These are phyloP conservation scores for Myanophis thanlyinensis DNA, from an alignment of 2,113 vertebrate species.

Conservation along the genomic window DNA sequence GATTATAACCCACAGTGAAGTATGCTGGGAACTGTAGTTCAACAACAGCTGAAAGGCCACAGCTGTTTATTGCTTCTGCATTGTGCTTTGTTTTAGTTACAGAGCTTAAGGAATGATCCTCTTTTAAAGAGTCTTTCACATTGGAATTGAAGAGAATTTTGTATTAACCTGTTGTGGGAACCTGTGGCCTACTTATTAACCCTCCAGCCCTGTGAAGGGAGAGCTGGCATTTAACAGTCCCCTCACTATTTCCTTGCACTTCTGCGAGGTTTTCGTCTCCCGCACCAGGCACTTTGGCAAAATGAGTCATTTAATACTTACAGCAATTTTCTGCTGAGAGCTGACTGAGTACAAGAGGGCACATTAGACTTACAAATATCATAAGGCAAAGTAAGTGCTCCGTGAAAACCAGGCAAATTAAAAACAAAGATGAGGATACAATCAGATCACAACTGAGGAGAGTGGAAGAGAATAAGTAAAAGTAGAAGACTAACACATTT, in stretches of 20 bases:
- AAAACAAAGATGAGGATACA: slow-evolving; percentile 1
- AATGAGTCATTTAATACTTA: slow-evolving; percentile 41
- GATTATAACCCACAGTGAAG: not conserved
- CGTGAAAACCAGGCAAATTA: slow-evolving; percentile 32
- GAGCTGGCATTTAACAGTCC: not conserved
- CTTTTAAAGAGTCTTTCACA: not conserved
- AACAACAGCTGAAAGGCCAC: not conserved
- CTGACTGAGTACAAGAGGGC: slow-evolving; percentile 47
- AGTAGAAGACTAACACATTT: not conserved
- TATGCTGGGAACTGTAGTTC: not conserved
- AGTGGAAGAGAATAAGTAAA: not conserved
- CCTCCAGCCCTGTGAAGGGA: not conserved
- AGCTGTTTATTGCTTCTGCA: not conserved
- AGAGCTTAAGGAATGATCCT: not conserved
- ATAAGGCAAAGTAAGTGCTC: not conserved
- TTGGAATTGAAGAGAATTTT: not conserved
- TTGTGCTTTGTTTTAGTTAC: not conserved
- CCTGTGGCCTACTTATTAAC: not conserved
- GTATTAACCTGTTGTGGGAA: slow-evolving; percentile 13
- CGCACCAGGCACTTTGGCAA: slow-evolving; percentile 21
- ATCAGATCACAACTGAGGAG: slow-evolving; percentile 13
- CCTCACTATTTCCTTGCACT: slow-evolving; percentile 23
- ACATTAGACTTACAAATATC: slow-evolving; percentile 27
- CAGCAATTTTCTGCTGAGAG: slow-evolving; percentile 46
- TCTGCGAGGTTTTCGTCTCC: slow-evolving; percentile 16